A percentile compares a stretch with the other conserved stretches of the same genome.
These are phyloP conservation scores for Pachycephus smyrnensis DNA, from an alignment of 2,888 invertebrate species.

Conservation along the genomic window DNA sequence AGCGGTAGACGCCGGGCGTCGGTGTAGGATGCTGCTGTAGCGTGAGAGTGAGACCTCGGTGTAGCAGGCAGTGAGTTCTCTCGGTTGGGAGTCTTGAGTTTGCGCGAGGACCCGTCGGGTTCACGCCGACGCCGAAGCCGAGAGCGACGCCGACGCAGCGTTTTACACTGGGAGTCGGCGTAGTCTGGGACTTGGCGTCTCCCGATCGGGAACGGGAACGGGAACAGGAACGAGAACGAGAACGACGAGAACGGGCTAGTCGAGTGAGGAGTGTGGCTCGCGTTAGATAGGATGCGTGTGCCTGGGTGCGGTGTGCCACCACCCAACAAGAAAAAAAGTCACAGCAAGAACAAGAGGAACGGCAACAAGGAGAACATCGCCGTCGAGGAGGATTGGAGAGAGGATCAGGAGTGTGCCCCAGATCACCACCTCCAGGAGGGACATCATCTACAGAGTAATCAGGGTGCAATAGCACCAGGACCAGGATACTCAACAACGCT, in stretches of 20 bases:
- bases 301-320: constrained; percentile 64
- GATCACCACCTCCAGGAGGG: not conserved
- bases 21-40: not conserved
- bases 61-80: not conserved
- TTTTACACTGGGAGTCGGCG: constrained; percentile 55
- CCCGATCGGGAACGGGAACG: constrained; percentile 49
- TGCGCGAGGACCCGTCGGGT: constrained; percentile 50
- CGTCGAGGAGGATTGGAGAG: not conserved
- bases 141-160: constrained; percentile 42
- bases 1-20: not conserved
- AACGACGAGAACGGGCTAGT: constrained; percentile 22
- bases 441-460: not conserved
- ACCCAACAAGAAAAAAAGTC: constrained; percentile 40
- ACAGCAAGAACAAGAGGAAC: constrained; percentile 31
- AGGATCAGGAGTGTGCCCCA: not conserved
- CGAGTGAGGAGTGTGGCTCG: constrained; percentile 59
- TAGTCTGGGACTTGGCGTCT: constrained; percentile 59
- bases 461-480: not conserved
- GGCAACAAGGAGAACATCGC: constrained; percentile 15
- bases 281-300: constrained; percentile 66
- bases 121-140: constrained; percentile 41
- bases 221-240: constrained; percentile 13
- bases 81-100: constrained; percentile 33
- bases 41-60: not conserved
- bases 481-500: not conserved